A percentile compares a stretch with the other conserved stretches of the same genome.
Evolutionary conservation across 1,140 invertebrate genomes (phyloP).

Genomic region (Drosophila nigrodunni): DNA sequence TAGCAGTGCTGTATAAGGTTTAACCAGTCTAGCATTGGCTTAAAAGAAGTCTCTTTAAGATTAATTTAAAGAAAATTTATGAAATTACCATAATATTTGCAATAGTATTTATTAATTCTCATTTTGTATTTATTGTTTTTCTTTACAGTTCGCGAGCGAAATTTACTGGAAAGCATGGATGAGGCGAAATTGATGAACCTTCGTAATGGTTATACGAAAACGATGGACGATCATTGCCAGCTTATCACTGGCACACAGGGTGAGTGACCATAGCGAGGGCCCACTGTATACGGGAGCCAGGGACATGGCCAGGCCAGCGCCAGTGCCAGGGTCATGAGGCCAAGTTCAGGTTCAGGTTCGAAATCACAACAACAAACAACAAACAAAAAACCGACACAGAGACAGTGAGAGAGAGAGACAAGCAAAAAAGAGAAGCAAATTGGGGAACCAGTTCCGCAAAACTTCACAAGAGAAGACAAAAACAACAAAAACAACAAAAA

Average conservation of each 20-base stretch:
- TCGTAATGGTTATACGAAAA: slow-evolving; percentile 64
- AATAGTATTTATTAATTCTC: neutral
- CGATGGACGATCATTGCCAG: slow-evolving; percentile 70
- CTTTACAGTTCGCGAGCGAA: slow-evolving; percentile 39
- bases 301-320: neutral
- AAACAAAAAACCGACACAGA: slow-evolving; percentile 10
- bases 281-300: neutral
- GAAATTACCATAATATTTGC: neutral
- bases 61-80: too few species aligned
- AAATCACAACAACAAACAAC: slow-evolving; percentile 7
- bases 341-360: slow-evolving; percentile 13
- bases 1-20: too few species aligned
- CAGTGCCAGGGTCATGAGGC: slow-evolving; percentile 1
- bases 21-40: too few species aligned
- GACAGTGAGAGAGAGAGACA: neutral
- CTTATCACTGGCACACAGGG: slow-evolving; percentile 64
- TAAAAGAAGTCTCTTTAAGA: too few species aligned
- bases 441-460: slow-evolving; percentile 30
- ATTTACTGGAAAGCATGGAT: slow-evolving; percentile 51
- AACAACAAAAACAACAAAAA: neutral
- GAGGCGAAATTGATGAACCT: slow-evolving; percentile 71
- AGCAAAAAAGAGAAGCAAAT: slow-evolving; percentile 24
- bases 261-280: slow-evolving; percentile 43
- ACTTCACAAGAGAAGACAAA: slow-evolving; percentile 5
- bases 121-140: neutral